Conservation (phyloP, 2,797 vertebrate genomes). For the Pangasius krempfi region DNA sequence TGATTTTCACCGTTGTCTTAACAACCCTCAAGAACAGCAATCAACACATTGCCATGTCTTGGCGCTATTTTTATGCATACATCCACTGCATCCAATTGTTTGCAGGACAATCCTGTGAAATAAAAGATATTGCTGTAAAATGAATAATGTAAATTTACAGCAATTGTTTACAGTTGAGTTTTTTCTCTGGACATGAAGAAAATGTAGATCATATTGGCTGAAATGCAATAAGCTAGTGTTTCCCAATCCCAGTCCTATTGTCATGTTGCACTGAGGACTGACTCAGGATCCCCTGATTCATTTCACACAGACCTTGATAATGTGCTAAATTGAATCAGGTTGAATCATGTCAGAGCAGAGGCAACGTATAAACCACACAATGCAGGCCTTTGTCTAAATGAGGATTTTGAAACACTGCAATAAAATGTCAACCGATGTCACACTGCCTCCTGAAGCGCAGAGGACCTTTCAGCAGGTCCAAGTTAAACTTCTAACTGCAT, state of each 20-base stretch:
- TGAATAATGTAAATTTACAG: not conserved
- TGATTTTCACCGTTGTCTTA: too few relatives aligned
- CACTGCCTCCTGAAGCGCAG: too few relatives aligned
- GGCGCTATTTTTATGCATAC: too few relatives aligned
- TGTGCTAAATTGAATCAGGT: not conserved
- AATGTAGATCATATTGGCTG: not conserved
- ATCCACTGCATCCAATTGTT: not conserved
- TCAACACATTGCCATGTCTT: too few relatives aligned
- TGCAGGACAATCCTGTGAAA: not conserved
- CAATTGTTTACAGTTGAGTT: not conserved
- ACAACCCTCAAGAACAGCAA: too few relatives aligned
- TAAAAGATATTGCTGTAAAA: not conserved
- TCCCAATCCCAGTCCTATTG: not conserved
- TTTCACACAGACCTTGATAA: not conserved
- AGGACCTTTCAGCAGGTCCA: too few relatives aligned
- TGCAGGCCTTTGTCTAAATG: too few relatives aligned
- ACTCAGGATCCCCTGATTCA: not conserved
- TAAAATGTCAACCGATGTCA: too few relatives aligned
- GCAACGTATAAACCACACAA: too few relatives aligned
- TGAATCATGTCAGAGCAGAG: not conserved
- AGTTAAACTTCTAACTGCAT: too few relatives aligned
- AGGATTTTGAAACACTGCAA: too few relatives aligned
- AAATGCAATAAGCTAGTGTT: not conserved
- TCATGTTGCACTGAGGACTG: not conserved
- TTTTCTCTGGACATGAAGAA: not conserved